Evolutionary conservation across 2,113 vertebrate genomes (phyloP).

Genomic region (Catagonus wagneri): DNA sequence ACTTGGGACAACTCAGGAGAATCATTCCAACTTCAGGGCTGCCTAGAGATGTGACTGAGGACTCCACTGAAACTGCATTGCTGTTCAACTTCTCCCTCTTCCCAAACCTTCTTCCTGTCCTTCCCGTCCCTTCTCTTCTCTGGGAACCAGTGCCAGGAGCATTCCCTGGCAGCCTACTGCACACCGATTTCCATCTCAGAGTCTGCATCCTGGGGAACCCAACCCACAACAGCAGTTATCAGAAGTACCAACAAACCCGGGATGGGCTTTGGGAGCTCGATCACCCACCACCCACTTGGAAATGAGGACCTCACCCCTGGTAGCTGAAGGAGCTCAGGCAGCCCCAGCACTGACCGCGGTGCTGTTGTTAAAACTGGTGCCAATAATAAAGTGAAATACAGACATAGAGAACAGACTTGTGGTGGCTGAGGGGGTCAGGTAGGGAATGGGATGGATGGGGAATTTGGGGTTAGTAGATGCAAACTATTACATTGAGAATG

Average conservation of each 20-base stretch:
- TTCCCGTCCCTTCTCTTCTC: background rate
- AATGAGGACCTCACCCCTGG: background rate
- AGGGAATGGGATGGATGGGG: too few relatives aligned
- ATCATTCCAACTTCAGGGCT: background rate
- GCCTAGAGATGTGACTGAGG: background rate
- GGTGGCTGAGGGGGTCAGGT: too few relatives aligned
- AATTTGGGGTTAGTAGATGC: too few relatives aligned
- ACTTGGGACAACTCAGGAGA: background rate
- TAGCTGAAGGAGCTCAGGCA: too few relatives aligned
- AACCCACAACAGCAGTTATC: fast-evolving
- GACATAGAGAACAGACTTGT: too few relatives aligned
- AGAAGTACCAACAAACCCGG: background rate
- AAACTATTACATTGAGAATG: too few relatives aligned
- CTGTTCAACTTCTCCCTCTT: background rate
- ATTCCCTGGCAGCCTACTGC: too few relatives aligned
- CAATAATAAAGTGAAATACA: background rate
- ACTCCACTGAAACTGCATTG: background rate
- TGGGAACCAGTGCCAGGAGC: background rate
- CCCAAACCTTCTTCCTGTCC: background rate
- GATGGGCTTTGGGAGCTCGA: background rate
- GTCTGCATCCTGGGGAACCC: background rate
- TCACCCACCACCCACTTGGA: background rate
- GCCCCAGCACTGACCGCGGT: too few relatives aligned
- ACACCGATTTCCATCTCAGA: background rate
- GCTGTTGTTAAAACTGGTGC: background rate